Base-by-base conservation (phyloP, 2,797 vertebrate genomes). In the Sylvilagus floridanus region DNA sequence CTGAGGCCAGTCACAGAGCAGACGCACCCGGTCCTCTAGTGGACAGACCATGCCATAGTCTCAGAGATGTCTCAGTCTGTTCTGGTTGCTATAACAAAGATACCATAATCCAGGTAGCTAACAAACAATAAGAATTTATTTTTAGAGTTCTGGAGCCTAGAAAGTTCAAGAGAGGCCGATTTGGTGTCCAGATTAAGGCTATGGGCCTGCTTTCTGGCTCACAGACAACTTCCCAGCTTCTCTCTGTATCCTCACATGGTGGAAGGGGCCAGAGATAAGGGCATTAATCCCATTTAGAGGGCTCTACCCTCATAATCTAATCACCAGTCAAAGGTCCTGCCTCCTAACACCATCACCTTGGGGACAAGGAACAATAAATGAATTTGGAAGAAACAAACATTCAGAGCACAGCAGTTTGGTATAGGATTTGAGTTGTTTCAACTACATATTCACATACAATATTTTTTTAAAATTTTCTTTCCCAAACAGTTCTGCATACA, bases 11-110 rank as follows among this genome's bases (percentile, higher is more conserved):
- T 65, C 37, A 47, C 37, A n/a, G 42, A 11, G 28, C 5, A 7
- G 16, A 19, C 3, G 2, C 16, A 8, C 1, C 17, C 30, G 16
- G 19, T 14, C 5, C 42, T 17, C 9, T 0, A 2, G 21, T 11
- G 12, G 77, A 28, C 0, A 2, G 32, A 21, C 0, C 54, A 5
- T 0, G 3, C 12, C 7, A 1, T 19, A 5, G 4, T 37, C 17
- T 35, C 8, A 3, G 1, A 11, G 69, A 4, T 68, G 86, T 71
- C 65, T 62, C 71, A 72, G 54, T 71, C 22, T 82, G 10, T n/a
- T 72, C 10, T 37, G 1, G 19, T 57, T 52, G 42, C 68, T 83
- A 0, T 65, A 63, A 65, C 12, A 83, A 52, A 63, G 82, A 69
- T 32, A 60, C 63, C 12, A 37, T 47, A 10, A 22, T 17, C 19